These are phyloP conservation scores for Drosophila ohnishii DNA, from an alignment of 1,140 invertebrate genomes.

Conservation along the genomic window DNA sequence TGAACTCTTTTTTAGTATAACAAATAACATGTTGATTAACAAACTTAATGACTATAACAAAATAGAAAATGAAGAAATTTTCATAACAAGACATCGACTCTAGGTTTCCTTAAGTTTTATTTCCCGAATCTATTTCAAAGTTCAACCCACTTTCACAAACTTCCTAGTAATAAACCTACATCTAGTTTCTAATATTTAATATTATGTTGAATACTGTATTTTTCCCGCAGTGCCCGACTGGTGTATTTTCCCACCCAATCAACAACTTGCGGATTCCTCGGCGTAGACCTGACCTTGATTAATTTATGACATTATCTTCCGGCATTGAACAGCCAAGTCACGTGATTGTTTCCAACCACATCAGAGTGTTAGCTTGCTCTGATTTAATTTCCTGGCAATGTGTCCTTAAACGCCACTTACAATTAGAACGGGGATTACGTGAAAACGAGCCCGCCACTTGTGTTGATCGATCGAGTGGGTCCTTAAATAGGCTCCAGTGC, in stretches of 20 bases:
- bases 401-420: conserved; percentile 39
- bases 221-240: neutral
- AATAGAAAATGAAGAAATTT: too few species aligned
- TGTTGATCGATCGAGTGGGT: conserved; percentile 4
- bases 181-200: neutral
- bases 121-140: too few species aligned
- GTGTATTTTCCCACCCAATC: conserved; percentile 35
- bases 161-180: too few species aligned
- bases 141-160: too few species aligned
- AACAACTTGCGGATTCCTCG: conserved; percentile 26
- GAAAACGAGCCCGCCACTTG: conserved; percentile 26
- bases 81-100: too few species aligned
- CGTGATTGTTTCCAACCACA: conserved; percentile 49
- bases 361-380: conserved; percentile 29
- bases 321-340: conserved; percentile 52
- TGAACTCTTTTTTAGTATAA: too few species aligned
- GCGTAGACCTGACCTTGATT: conserved; percentile 12
- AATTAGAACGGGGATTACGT: conserved; percentile 33
- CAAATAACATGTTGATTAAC: too few species aligned
- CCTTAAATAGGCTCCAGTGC: conserved; percentile 25
- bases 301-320: conserved; percentile 47
- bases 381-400: conserved; percentile 43
- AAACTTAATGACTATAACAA: too few species aligned
- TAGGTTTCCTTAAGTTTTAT: too few species aligned
- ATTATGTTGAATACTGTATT: too few species aligned